Percentiles rank a stretch among this genome's conserved stretches.
phyloP scores from a whole-genome alignment of 2,888 invertebrate species.

The Aspidapion aeneum region DNA sequence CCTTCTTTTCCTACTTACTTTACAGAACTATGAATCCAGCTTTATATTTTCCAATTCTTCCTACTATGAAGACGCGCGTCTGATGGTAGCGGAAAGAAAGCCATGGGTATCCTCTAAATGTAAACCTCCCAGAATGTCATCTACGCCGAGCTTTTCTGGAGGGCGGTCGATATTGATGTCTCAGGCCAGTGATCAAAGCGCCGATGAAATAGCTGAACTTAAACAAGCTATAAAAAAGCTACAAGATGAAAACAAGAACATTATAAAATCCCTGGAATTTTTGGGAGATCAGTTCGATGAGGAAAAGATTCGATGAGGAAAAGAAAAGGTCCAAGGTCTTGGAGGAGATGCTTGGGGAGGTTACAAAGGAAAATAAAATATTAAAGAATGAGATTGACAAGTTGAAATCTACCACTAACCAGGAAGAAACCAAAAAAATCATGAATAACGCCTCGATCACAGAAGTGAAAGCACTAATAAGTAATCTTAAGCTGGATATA shows the following conservation, averaged over 20 bases:
- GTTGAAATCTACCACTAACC: background rate
- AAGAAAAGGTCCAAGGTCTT: background rate
- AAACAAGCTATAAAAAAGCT: background rate
- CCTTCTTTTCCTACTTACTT: no score
- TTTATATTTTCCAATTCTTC: no score
- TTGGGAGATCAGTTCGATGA: background rate
- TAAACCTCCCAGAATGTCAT: no score
- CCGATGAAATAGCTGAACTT: constrained; percentile 1
- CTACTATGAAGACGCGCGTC: no score
- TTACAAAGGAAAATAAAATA: background rate
- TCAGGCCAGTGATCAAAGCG: background rate
- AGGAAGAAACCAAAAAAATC: constrained; percentile 1
- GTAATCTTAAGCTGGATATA: background rate
- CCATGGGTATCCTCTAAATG: no score
- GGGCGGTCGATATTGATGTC: background rate
- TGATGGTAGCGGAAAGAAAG: no score
- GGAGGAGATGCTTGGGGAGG: background rate
- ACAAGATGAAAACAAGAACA: background rate
- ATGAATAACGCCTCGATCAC: no score
- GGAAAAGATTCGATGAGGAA: no score
- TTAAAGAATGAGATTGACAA: background rate
- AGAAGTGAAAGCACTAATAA: background rate
- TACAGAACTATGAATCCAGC: no score
- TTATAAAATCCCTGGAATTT: background rate
- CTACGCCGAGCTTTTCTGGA: background rate